phyloP scores from a whole-genome alignment of 2,888 invertebrate genomes.

The Cosmorhoe ocellata region DNA sequence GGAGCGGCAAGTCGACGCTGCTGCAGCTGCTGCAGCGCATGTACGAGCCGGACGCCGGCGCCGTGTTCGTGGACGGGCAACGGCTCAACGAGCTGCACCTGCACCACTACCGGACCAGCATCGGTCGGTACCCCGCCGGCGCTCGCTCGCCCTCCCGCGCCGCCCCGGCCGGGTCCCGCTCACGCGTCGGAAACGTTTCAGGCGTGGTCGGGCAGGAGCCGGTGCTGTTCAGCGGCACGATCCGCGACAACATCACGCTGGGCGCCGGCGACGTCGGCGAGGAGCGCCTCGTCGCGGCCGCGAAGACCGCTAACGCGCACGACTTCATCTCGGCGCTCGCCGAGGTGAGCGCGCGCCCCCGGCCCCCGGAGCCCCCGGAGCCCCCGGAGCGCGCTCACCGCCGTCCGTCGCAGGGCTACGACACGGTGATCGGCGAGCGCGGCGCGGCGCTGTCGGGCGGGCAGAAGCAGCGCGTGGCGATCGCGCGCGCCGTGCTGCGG shows the following conservation, averaged over 20 bases:
- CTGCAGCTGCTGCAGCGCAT: slow-evolving; percentile 89
- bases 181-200: no score
- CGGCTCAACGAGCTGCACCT: slow-evolving; percentile 85
- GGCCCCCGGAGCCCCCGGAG: no score
- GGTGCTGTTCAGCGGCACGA: slow-evolving; percentile 90
- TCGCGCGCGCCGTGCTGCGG: slow-evolving; percentile 89
- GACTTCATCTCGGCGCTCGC: slow-evolving; percentile 88
- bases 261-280: slow-evolving; percentile 85
- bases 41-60: slow-evolving; percentile 85
- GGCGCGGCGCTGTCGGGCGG: slow-evolving; percentile 91
- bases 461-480: slow-evolving; percentile 92
- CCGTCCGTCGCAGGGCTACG: slow-evolving; percentile 86
- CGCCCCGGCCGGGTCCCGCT: no score
- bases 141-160: neutral
- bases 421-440: slow-evolving; percentile 88
- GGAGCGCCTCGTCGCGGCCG: slow-evolving; percentile 86
- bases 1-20: slow-evolving; percentile 92
- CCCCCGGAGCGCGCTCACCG: no score
- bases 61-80: slow-evolving; percentile 83
- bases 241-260: slow-evolving; percentile 86
- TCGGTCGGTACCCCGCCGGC: slow-evolving; percentile 55
- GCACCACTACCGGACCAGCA: slow-evolving; percentile 62
- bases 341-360: slow-evolving; percentile 71
- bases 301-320: slow-evolving; percentile 88
- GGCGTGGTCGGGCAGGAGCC: slow-evolving; percentile 95